These are phyloP conservation scores for Acleris holmiana DNA, from an alignment of 2,888 invertebrate species.

Conservation along the genomic window DNA sequence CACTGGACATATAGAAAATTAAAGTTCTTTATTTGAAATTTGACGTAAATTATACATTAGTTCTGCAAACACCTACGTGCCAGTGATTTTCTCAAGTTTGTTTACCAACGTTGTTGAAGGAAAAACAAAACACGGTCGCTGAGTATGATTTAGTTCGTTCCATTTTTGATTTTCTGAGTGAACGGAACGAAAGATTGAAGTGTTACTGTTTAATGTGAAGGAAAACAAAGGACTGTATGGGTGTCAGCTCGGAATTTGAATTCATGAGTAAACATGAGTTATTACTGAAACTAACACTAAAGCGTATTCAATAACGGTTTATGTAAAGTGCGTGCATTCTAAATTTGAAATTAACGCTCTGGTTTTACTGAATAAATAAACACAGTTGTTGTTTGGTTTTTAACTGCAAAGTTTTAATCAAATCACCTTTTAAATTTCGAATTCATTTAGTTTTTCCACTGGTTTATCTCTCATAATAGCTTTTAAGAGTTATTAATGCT, in stretches of 20 bases:
- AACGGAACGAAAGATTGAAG: too few species aligned
- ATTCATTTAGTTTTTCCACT: not conserved
- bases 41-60: too few species aligned
- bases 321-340: not conserved
- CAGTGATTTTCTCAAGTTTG: too few species aligned
- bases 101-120: not conserved
- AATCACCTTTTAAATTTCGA: too few species aligned
- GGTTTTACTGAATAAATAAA: too few species aligned
- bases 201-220: not conserved
- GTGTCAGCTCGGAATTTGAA: not conserved
- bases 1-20: too few species aligned
- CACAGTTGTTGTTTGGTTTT: too few species aligned
- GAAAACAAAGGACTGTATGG: not conserved
- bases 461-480: not conserved
- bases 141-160: not conserved
- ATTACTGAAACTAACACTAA: not conserved
- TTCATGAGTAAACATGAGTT: not conserved
- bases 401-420: too few species aligned
- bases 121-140: constrained; percentile 1
- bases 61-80: too few species aligned
- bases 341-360: not conserved
- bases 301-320: not conserved
- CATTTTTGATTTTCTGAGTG: too few species aligned
- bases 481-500: constrained; percentile 3
- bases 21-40: too few species aligned